These are phyloP conservation scores for Danio rerio DNA, from an alignment of 2,113 vertebrate genomes.

Conservation along the genomic window DNA sequence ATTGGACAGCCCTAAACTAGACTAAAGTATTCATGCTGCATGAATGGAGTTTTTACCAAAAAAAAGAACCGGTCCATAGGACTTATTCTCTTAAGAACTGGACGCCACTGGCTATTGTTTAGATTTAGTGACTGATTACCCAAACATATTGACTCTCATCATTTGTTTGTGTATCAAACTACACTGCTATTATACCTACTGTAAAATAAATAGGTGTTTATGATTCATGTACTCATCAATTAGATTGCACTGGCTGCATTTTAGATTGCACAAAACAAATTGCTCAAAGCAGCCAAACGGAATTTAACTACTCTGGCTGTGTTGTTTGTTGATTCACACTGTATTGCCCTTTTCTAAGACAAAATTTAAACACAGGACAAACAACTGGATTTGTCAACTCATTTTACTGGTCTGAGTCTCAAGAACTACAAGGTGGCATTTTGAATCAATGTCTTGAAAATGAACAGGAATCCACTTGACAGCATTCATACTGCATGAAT, in stretches of 20 bases:
- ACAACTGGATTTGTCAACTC: not conserved
- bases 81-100: not conserved
- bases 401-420: not conserved
- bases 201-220: too few relatives aligned
- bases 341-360: too few relatives aligned
- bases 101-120: not conserved
- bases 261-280: too few relatives aligned
- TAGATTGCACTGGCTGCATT: too few relatives aligned
- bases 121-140: not conserved
- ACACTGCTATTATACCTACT: not conserved
- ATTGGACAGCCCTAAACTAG: too few relatives aligned
- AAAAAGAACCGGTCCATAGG: not conserved
- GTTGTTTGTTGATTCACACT: too few relatives aligned
- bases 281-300: too few relatives aligned
- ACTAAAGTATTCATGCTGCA: too few relatives aligned
- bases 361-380: not conserved
- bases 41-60: not conserved
- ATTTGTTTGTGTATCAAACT: not conserved
- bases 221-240: too few relatives aligned
- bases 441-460: not conserved
- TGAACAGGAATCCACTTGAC: constrained; percentile 1
- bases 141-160: not conserved
- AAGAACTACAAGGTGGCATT: not conserved
- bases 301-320: too few relatives aligned
- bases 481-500: constrained; percentile 21